Base-by-base conservation (phyloP, 2,797 vertebrate genomes). In the Pogoniulus pusillus region DNA sequence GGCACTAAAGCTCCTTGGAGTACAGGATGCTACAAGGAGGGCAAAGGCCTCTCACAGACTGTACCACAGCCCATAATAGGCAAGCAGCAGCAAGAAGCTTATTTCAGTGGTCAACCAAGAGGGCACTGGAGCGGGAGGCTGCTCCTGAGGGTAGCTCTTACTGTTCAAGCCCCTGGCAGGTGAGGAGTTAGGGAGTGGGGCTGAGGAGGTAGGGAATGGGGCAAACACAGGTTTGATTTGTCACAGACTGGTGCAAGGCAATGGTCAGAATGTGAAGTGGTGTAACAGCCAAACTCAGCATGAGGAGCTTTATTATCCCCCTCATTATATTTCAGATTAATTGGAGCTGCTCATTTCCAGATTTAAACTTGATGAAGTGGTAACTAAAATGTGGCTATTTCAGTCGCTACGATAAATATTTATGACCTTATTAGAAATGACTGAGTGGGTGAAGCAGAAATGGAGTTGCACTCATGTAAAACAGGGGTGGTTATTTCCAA, bases 381-480 rank as follows among this genome's bases (percentile, higher is more conserved):
- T 85, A 84, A 77, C 45, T 89, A 82, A 91, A 90, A 68, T 66
- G n/a, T 4, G 18, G 9, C 54, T 91, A 30, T 82, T 90, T 93
- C 15, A 24, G 49, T 74, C 34, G 16, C 49, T 83, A 49, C 79
- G 91, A 90, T 92, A 92, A 91, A 82, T 84, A 92, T 77, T 90
- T 90, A 82, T 89, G 51, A 82, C 54, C 75, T 93, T 62, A 88
- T 87, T 89, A 89, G 29, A 87, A 87, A 76, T 82, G 68, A 92
- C 35, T 70, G 63, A 92, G 60, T 70, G 64, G 35, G 20, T 90
- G 60, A 82, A 82, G 80, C 84, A 54, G 55, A 62, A 63, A 68
- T 51, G 10, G 71, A 74, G 69, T 54, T 90, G 8, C n/a, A 32
- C 23, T 77, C 11, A 1, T 0, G 2, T 68, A 55, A 90, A 82